Evolutionary conservation across 2,888 invertebrate species (phyloP).

Genomic region (Hirtodrosophila cameraria): DNA sequence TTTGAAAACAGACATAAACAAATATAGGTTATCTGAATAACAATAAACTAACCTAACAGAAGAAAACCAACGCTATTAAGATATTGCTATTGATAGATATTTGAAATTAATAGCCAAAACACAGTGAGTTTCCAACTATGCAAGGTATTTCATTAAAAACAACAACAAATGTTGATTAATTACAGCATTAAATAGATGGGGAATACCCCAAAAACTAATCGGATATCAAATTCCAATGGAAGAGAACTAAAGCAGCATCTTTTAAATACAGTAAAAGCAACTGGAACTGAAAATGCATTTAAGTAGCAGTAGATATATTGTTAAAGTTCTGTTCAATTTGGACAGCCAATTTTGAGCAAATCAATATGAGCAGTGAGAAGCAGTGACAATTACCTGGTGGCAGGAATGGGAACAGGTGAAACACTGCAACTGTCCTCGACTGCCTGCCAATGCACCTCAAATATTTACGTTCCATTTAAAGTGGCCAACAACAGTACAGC

Average conservation of each 20-base stretch:
- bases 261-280: constrained; percentile 6
- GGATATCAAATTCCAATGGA: not conserved
- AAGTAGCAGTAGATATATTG: constrained; percentile 15
- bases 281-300: constrained; percentile 16
- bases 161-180: constrained; percentile 14
- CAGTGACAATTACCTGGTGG: not conserved
- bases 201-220: not conserved
- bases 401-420: constrained; percentile 1
- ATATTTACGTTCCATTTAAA: constrained; percentile 78
- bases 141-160: not conserved
- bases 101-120: not conserved
- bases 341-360: constrained; percentile 52
- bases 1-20: no score
- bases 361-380: constrained; percentile 52
- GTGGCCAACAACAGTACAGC: constrained; percentile 42
- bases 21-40: no score
- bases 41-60: no score
- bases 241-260: constrained; percentile 7
- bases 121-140: not conserved
- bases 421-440: constrained; percentile 35
- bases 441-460: constrained; percentile 62
- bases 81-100: not conserved
- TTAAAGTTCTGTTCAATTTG: constrained; percentile 33
- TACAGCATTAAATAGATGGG: constrained; percentile 1
- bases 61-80: no score